Evolutionary conservation across 2,888 invertebrate genomes (phyloP).

Genomic region (Ormia ochracea): DNA sequence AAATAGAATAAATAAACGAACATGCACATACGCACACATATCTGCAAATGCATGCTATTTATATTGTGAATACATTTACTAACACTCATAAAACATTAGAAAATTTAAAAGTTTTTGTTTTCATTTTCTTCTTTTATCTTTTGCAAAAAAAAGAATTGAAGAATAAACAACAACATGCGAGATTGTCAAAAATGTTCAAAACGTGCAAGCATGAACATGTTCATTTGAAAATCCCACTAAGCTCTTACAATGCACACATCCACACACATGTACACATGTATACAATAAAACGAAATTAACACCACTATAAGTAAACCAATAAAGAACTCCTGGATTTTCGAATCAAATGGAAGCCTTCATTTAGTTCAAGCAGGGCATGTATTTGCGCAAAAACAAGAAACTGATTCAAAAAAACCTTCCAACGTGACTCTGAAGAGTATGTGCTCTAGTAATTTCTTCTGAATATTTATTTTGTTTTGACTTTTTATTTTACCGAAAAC

Average conservation of each 20-base stretch:
- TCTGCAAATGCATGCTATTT: background rate
- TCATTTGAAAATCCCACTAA: conserved; percentile 10
- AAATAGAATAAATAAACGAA: conserved; percentile 19
- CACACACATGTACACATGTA: background rate
- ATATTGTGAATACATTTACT: background rate
- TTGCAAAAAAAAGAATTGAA: background rate
- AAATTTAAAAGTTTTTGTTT: conserved; percentile 26
- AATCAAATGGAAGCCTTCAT: background rate
- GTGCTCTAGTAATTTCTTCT: too few relatives aligned
- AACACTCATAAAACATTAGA: background rate
- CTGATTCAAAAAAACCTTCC: background rate
- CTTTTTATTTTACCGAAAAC: too few relatives aligned
- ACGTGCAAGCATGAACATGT: conserved; percentile 42
- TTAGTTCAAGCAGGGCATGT: background rate
- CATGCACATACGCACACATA: background rate
- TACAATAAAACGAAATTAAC: conserved; percentile 18
- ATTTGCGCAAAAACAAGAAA: background rate
- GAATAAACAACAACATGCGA: background rate
- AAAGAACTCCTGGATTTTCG: conserved; percentile 30
- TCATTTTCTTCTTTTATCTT: too few relatives aligned
- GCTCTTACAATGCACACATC: background rate
- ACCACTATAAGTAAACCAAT: conserved; percentile 16
- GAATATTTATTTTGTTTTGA: too few relatives aligned
- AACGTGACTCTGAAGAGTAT: too few relatives aligned
- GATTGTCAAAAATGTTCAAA: conserved; percentile 27